Evolutionary conservation across 1,140 invertebrate genomes (phyloP).

Genomic region (Drosophila ficusphila): DNA sequence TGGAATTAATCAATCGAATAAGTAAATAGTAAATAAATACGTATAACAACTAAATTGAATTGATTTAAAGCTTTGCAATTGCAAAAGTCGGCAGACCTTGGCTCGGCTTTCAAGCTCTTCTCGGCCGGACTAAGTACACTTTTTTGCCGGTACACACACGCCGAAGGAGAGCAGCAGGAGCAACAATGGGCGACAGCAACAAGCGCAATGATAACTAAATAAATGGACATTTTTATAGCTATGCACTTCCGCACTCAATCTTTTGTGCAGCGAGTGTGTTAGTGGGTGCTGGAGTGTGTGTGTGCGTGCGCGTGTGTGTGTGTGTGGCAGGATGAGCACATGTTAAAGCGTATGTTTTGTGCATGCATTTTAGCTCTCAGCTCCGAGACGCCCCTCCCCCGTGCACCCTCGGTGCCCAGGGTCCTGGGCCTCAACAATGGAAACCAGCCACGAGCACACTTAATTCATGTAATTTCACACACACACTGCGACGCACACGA

Average conservation of each 20-base stretch:
- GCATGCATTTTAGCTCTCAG: constrained; percentile 52
- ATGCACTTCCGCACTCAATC: constrained; percentile 82
- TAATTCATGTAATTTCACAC: constrained; percentile 82
- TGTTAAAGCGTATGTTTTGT: constrained; percentile 71
- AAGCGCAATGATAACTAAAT: constrained; percentile 83
- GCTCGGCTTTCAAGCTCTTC: too few relatives aligned
- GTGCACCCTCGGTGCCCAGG: constrained; percentile 4
- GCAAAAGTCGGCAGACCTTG: too few relatives aligned
- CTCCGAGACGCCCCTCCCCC: constrained; percentile 19
- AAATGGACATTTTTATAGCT: constrained; percentile 83
- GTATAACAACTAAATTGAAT: too few relatives aligned
- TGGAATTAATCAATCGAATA: too few relatives aligned
- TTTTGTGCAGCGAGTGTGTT: constrained; percentile 59
- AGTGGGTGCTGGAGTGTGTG: constrained; percentile 15
- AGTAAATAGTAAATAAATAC: too few relatives aligned
- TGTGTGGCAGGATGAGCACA: constrained; percentile 69
- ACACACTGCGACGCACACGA: constrained; percentile 51
- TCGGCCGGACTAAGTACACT: neutral
- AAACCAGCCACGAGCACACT: constrained; percentile 60
- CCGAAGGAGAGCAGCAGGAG: constrained; percentile 16
- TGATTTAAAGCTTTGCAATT: too few relatives aligned
- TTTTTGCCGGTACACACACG: constrained; percentile 18
- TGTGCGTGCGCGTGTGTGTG: constrained; percentile 21
- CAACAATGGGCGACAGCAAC: constrained; percentile 65
- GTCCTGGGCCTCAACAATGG: constrained; percentile 52